Evolutionary conservation across 1,140 invertebrate genomes (phyloP).

Genomic region (Hyposmocoma kahamanoa): DNA sequence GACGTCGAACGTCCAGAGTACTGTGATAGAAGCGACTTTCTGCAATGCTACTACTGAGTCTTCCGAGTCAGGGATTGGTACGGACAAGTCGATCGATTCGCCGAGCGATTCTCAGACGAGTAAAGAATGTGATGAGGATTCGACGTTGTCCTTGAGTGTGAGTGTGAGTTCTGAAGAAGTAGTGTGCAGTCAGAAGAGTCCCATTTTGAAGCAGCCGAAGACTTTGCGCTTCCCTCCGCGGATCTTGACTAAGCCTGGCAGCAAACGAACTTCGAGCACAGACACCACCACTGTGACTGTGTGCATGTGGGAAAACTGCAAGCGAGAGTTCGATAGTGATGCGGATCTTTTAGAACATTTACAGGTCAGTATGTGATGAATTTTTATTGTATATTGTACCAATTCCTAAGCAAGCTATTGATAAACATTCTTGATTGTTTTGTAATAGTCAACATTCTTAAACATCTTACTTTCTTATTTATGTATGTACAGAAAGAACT

Average conservation of each 20-base stretch:
- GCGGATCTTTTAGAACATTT: constrained; percentile 91
- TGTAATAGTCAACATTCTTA: no score
- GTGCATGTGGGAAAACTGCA: constrained; percentile 92
- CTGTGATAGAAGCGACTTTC: constrained; percentile 64
- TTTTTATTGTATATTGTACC: constrained; percentile 12
- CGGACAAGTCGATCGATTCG: constrained; percentile 67
- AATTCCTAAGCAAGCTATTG: no score
- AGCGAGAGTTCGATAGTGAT: constrained; percentile 82
- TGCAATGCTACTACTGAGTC: constrained; percentile 56
- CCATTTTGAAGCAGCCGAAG: constrained; percentile 84
- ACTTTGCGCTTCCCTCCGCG: constrained; percentile 84
- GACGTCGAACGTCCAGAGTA: constrained; percentile 57
- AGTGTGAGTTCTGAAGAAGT: constrained; percentile 59
- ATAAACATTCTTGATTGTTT: no score
- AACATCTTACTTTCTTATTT: no score
- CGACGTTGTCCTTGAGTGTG: constrained; percentile 59
- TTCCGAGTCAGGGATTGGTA: constrained; percentile 64
- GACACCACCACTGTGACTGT: constrained; percentile 54
- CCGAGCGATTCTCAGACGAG: constrained; percentile 66
- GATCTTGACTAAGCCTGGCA: constrained; percentile 38
- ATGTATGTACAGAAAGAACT: no score
- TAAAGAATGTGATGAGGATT: constrained; percentile 70
- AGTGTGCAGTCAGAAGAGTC: constrained; percentile 69
- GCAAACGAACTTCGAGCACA: constrained; percentile 42
- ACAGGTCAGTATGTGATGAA: constrained; percentile 77